Evolutionary conservation across 1,140 invertebrate genomes (phyloP).

Genomic region (Hyphantria cunea): DNA sequence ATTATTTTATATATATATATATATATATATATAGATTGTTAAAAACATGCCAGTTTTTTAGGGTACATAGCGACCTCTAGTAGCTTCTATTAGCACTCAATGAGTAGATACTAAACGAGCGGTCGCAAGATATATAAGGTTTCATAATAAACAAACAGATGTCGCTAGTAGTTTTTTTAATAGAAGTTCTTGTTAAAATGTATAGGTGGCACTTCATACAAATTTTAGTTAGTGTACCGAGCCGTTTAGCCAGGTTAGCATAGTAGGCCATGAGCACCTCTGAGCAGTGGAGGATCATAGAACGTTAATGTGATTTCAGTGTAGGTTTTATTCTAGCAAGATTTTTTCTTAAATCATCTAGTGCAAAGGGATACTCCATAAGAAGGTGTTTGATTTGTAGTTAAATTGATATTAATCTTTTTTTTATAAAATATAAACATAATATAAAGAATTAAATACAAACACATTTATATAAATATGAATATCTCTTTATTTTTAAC

Average conservation of each 20-base stretch:
- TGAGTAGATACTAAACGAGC: background rate
- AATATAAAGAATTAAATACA: conserved; percentile 32
- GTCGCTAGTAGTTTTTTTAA: background rate
- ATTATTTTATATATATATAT: too few relatives aligned
- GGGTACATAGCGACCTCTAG: background rate
- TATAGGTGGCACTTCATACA: conserved; percentile 2
- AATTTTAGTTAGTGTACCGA: too few relatives aligned
- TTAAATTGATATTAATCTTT: conserved; percentile 11
- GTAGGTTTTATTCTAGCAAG: background rate
- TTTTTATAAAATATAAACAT: conserved; percentile 12
- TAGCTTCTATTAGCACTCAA: background rate
- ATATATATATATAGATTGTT: too few relatives aligned
- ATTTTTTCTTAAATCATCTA: too few relatives aligned
- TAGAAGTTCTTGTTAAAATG: background rate
- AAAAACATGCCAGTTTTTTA: too few relatives aligned
- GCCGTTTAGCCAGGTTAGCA: too few relatives aligned
- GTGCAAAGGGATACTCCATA: conserved; percentile 2
- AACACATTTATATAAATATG: conserved; percentile 61
- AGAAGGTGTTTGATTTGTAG: conserved; percentile 13
- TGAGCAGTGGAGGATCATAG: too few relatives aligned
- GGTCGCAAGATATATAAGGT: too few relatives aligned
- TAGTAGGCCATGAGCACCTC: too few relatives aligned
- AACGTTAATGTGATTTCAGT: background rate
- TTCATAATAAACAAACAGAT: background rate
- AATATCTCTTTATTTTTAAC: conserved; percentile 77